Percentiles rank a stretch among this genome's conserved stretches.
Conservation (phyloP, 2,888 invertebrate genomes). For the Panzeria rudis region DNA sequence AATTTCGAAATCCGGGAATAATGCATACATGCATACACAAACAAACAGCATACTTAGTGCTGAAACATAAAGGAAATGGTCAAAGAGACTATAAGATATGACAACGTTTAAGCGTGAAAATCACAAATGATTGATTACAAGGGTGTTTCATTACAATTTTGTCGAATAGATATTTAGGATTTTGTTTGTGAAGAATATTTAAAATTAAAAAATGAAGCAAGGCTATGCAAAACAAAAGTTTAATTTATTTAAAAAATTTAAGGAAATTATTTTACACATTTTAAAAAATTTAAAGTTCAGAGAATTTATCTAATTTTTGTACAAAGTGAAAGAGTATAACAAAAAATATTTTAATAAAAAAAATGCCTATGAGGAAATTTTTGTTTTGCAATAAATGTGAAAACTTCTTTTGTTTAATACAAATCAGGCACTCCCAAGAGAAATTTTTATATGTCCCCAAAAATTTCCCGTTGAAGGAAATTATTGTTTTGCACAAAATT, state of each 20-base stretch:
- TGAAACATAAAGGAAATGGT: background rate
- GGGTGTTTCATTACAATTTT: background rate
- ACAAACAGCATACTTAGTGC: background rate
- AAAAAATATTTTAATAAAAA: no score
- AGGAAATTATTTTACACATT: no score
- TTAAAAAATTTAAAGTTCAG: no score
- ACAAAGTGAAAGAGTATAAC: no score
- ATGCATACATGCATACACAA: background rate
- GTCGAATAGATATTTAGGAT: background rate
- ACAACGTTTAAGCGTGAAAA: constrained; percentile 1
- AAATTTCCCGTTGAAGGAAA: no score
- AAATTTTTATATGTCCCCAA: no score
- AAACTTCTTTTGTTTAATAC: no score
- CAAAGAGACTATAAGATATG: constrained; percentile 24
- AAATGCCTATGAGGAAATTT: no score
- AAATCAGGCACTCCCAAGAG: no score
- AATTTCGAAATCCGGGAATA: constrained; percentile 23
- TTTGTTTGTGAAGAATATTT: background rate
- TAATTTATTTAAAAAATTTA: background rate
- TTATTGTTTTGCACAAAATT: background rate
- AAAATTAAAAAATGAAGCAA: background rate
- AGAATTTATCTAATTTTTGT: no score
- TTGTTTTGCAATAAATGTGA: no score
- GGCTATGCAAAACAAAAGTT: background rate
- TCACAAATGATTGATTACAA: constrained; percentile 1